A percentile compares a stretch with the other conserved stretches of the same genome.
These are phyloP conservation scores for Paraescarpia echinospica DNA, from an alignment of 1,140 invertebrate species.

Conservation along the genomic window DNA sequence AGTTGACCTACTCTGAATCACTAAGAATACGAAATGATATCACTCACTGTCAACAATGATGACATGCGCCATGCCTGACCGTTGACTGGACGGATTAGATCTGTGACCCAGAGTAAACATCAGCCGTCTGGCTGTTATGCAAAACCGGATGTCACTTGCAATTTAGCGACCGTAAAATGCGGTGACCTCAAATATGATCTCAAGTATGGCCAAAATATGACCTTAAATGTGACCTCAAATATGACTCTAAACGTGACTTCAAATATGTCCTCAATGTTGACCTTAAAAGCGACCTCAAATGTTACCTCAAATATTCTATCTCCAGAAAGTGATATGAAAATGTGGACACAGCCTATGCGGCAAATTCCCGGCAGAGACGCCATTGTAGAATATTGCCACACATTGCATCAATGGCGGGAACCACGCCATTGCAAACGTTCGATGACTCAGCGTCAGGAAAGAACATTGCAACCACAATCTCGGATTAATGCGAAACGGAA, in stretches of 20 bases:
- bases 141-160: neutral
- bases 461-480: too few relatives aligned
- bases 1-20: neutral
- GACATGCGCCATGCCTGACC: neutral
- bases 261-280: neutral
- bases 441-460: too few relatives aligned
- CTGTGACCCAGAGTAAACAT: neutral
- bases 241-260: neutral
- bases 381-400: too few relatives aligned
- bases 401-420: too few relatives aligned
- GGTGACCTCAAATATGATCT: neutral
- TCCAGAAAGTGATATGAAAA: too few relatives aligned
- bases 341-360: too few relatives aligned
- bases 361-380: too few relatives aligned
- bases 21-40: neutral
- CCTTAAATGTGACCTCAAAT: too few relatives aligned
- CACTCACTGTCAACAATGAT: neutral
- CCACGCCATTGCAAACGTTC: too few relatives aligned
- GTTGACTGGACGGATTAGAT: neutral
- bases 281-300: neutral
- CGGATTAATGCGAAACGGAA: too few relatives aligned
- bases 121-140: neutral
- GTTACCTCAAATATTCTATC: neutral
- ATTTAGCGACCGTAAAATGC: neutral
- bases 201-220: too few relatives aligned